Evolutionary conservation across 64 coral and sea anemone species (phyloP).

Genomic region (Montipora cactus): DNA sequence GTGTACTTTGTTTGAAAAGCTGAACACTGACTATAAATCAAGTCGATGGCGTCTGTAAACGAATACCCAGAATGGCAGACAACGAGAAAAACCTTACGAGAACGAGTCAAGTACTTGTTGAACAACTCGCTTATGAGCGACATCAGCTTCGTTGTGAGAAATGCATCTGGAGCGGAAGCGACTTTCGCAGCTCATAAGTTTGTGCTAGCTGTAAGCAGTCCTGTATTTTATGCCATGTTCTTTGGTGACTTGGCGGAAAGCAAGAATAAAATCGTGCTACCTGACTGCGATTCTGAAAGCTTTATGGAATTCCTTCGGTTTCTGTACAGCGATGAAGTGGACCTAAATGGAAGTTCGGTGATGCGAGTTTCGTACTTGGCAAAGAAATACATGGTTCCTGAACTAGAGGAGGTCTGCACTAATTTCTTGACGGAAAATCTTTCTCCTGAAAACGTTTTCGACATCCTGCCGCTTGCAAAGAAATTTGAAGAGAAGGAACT

Average conservation of each 20-base stretch:
- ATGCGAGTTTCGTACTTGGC: conserved; percentile 66
- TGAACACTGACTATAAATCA: too few relatives aligned
- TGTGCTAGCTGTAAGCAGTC: conserved; percentile 49
- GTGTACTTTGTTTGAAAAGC: too few relatives aligned
- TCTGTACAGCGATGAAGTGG: conserved; percentile 63
- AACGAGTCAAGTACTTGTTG: conserved; percentile 24
- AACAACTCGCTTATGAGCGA: conserved; percentile 67
- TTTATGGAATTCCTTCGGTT: conserved; percentile 66
- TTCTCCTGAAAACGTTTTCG: conserved; percentile 55
- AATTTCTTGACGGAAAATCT: conserved; percentile 53
- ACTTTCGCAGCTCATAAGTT: conserved; percentile 54
- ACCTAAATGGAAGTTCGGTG: conserved; percentile 17
- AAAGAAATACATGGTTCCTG: conserved; percentile 77
- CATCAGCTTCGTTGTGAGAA: conserved; percentile 13
- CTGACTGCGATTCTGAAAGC: conserved; percentile 48
- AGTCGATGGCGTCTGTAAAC: background rate
- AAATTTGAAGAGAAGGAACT: conserved; percentile 51
- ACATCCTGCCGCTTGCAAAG: conserved; percentile 50
- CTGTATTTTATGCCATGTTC: conserved; percentile 68
- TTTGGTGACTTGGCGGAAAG: conserved; percentile 37
- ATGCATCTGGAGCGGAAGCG: background rate
- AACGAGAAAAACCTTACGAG: conserved; percentile 27
- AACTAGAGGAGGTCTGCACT: conserved; percentile 19
- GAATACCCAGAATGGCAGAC: conserved; percentile 21
- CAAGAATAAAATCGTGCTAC: conserved; percentile 19